Conservation (phyloP, 2,797 vertebrate genomes). For the Phrynocephalus vlangalii region DNA sequence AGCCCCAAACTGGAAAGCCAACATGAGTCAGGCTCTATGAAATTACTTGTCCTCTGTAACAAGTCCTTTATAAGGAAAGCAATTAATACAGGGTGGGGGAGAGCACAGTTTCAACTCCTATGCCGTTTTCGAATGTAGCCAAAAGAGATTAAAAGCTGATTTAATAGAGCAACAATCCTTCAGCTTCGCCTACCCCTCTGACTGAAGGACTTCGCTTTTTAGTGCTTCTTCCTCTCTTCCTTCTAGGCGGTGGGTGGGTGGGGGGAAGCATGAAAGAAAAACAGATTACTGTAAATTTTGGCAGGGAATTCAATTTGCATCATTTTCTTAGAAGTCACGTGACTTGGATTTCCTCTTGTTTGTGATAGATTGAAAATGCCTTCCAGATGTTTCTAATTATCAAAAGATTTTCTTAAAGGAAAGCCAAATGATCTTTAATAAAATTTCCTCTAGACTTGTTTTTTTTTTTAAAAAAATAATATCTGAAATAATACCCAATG, state of each 20-base stretch:
- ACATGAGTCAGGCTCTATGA: slow-evolving; percentile 61
- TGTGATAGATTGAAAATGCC: slow-evolving; percentile 81
- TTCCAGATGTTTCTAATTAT: slow-evolving; percentile 86
- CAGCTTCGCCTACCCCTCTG: slow-evolving; percentile 31
- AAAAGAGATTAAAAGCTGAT: slow-evolving; percentile 57
- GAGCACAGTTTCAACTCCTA: slow-evolving; percentile 64
- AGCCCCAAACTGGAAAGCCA: slow-evolving; percentile 18
- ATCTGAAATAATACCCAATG: slow-evolving; percentile 71
- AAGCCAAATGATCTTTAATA: slow-evolving; percentile 79
- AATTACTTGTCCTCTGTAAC: slow-evolving; percentile 63
- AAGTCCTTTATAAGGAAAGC: slow-evolving; percentile 66
- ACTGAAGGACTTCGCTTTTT: slow-evolving; percentile 57
- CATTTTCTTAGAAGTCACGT: slow-evolving; percentile 84
- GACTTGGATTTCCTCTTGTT: slow-evolving; percentile 84
- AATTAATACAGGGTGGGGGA: slow-evolving; percentile 52
- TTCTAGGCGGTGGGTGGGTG: slow-evolving; percentile 27
- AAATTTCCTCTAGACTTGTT: slow-evolving; percentile 75
- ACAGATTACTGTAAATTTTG: slow-evolving; percentile 82
- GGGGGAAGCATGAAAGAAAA: slow-evolving; percentile 68
- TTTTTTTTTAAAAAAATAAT: background rate
- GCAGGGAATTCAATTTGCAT: slow-evolving; percentile 77
- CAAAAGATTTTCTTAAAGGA: slow-evolving; percentile 71
- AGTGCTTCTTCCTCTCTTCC: slow-evolving; percentile 57
- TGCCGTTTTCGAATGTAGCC: slow-evolving; percentile 51
- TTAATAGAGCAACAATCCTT: slow-evolving; percentile 40